Conservation (phyloP, 2,113 vertebrate species). For the Chrysemys picta region DNA sequence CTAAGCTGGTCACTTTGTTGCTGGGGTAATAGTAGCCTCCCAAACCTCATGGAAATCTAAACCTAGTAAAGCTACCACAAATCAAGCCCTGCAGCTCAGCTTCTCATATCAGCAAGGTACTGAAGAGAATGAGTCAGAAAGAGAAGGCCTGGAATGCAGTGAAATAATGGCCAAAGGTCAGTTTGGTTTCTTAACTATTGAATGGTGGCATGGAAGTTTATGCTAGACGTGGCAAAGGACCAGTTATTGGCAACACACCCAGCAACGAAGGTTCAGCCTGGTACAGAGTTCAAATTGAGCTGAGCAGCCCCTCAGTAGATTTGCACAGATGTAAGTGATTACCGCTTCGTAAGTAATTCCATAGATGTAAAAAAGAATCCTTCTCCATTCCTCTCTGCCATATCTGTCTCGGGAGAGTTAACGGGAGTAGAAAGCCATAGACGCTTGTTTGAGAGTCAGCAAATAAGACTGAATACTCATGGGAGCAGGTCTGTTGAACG, state of each 20-base stretch:
- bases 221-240: not conserved
- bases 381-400: not conserved
- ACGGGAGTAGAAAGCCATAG: constrained; percentile 41
- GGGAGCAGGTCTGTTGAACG: constrained; percentile 35
- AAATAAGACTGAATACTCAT: not conserved
- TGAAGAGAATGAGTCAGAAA: not conserved
- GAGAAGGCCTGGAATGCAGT: not conserved
- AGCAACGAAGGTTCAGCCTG: not conserved
- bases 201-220: not conserved
- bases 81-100: not conserved
- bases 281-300: not conserved
- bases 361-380: constrained; percentile 44
- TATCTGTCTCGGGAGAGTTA: constrained; percentile 17
- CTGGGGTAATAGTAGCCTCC: constrained; percentile 24
- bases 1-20: constrained; percentile 8
- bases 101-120: not conserved
- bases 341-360: constrained; percentile 16
- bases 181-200: not conserved
- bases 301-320: not conserved
- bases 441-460: constrained; percentile 26
- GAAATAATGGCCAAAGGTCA: not conserved
- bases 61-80: not conserved
- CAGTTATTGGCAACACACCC: not conserved
- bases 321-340: constrained; percentile 37
- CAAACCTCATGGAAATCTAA: constrained; percentile 3